Evolutionary conservation across 2,888 invertebrate genomes (phyloP).

Genomic region (Euplagia quadripunctaria): DNA sequence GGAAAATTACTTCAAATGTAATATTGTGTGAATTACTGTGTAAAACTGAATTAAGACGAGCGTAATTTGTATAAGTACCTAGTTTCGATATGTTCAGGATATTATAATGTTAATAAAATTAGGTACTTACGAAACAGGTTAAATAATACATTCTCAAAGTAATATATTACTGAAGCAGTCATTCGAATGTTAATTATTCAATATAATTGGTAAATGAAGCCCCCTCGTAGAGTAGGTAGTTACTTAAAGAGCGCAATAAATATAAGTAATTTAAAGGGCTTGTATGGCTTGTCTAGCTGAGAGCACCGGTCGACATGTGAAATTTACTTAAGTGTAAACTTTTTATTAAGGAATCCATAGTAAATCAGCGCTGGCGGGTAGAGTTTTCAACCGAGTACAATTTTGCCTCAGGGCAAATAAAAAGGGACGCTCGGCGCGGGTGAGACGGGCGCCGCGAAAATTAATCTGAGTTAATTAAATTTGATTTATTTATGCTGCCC

Average conservation of each 20-base stretch:
- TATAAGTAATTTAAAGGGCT: constrained; percentile 72
- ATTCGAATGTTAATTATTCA: constrained; percentile 31
- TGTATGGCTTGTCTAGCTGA: constrained; percentile 67
- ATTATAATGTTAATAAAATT: not conserved
- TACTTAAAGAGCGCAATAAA: constrained; percentile 64
- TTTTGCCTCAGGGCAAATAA: constrained; percentile 80
- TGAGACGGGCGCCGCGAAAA: constrained; percentile 79
- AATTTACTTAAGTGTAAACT: constrained; percentile 81
- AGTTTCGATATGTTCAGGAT: not conserved
- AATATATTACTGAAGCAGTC: not conserved
- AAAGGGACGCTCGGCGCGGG: constrained; percentile 74
- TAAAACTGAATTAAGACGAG: too few species aligned
- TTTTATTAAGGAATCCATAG: constrained; percentile 85
- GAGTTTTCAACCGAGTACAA: constrained; percentile 71
- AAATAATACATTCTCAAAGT: not conserved
- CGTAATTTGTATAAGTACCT: not conserved
- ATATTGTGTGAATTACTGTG: too few species aligned
- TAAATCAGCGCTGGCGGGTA: constrained; percentile 65
- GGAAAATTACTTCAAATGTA: too few species aligned
- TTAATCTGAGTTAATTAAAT: constrained; percentile 88
- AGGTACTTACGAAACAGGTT: not conserved
- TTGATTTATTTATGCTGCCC: constrained; percentile 85
- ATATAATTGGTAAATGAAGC: constrained; percentile 56
- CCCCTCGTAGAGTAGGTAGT: constrained; percentile 58
- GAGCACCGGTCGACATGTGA: constrained; percentile 72